Base-by-base conservation (phyloP, 1,140 invertebrate genomes). In the Battus philenor region DNA sequence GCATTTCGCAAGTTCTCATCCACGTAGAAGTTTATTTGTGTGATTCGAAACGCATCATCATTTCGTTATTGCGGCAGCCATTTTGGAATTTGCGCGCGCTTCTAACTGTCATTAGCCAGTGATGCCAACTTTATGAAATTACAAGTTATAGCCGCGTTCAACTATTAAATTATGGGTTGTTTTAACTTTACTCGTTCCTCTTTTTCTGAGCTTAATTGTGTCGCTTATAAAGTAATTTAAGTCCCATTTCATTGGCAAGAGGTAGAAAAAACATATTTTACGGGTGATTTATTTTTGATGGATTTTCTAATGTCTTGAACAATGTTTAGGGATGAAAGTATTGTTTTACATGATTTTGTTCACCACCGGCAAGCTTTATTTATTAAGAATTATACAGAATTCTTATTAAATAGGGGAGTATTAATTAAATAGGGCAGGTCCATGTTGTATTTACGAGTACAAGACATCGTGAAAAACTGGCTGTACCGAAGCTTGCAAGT, bases 121-220 rank as follows among this genome's bases (percentile, higher is more conserved):
- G 64, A 60, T 75, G 67, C 64, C 64, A 71, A 71, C 68, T 55
- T 77, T 52, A 44, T 36, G 51, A 74, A 74, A 77, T 74, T 71
- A 62, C 63, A 52, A 71, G 61, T 68, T 72, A 65, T 56, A 54
- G 64, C 54, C 57, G 63, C 59, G 53, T 61, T 61, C 54, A 70
- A 65, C 62, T 71, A 76, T 72, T 73, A 73, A 68, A 78, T 78
- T 73, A 70, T 64, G 39, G 68, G 63, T 44, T 60, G 51, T 56
- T 58, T 43, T 51, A 56, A 48, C 48, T 59, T 47, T 43, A 43
- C 43, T 22, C 41, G 27, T 51, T 47, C 30, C 26, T 49, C 29
- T 48, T 44, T 36, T 50, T 27, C 22, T 27, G 13, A 8, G n/a
- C 12, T 34, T 62, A 53, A 61, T 65, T 65, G 51, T 47, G 44